A percentile compares a stretch with the other conserved stretches of the same genome.
These are phyloP conservation scores for Podilymbus podiceps DNA, from an alignment of 2,113 vertebrate species.

Conservation along the genomic window DNA sequence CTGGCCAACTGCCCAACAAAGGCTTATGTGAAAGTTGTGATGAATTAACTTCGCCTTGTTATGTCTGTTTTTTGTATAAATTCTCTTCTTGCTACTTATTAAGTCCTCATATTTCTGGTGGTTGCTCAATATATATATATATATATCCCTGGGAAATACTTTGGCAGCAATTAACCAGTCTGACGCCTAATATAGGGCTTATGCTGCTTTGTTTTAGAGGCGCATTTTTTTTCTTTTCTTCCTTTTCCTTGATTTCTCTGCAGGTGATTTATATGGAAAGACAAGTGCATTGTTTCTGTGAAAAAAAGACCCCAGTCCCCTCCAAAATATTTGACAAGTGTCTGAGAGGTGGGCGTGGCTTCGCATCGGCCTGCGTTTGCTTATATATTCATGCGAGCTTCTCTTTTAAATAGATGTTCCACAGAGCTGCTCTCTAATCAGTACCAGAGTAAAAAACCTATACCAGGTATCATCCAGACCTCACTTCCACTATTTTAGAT, in stretches of 20 bases:
- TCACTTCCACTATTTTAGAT: background rate
- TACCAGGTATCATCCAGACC: background rate
- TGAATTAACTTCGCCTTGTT: constrained; percentile 78
- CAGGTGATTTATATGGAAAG: constrained; percentile 14
- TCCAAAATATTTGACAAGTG: constrained; percentile 21
- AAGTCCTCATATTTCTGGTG: constrained; percentile 58
- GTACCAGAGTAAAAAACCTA: background rate
- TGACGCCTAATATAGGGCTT: background rate
- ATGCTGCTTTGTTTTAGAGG: background rate
- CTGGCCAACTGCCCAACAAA: constrained; percentile 79
- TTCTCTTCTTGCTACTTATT: constrained; percentile 56
- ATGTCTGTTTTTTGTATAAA: constrained; percentile 65
- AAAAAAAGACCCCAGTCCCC: background rate
- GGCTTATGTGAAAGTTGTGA: constrained; percentile 77
- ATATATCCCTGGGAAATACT: background rate
- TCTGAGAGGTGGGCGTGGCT: background rate
- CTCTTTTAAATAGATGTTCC: background rate
- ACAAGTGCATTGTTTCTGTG: background rate
- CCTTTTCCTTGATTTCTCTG: constrained; percentile 5
- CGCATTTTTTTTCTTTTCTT: background rate
- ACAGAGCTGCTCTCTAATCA: background rate
- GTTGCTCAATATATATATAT: constrained; percentile 44
- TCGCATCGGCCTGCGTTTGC: background rate
- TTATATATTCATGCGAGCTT: background rate
- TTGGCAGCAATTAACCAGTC: constrained; percentile 34